These are phyloP conservation scores for Epicampocera succincta DNA, from an alignment of 2,888 invertebrate genomes.

Conservation along the genomic window DNA sequence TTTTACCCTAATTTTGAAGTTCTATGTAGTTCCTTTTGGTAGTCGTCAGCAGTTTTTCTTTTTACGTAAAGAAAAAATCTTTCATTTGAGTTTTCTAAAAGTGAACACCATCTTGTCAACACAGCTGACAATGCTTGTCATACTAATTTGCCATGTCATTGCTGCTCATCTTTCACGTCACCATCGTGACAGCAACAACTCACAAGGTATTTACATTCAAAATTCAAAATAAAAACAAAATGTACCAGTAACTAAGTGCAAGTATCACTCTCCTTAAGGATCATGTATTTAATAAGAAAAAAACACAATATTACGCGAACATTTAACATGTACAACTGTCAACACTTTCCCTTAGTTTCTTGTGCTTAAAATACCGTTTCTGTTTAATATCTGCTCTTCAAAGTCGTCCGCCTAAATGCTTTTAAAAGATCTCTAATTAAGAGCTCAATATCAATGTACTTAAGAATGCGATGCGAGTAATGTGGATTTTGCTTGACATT, in stretches of 20 bases:
- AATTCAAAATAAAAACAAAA: constrained; percentile 22
- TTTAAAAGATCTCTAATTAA: constrained; percentile 56
- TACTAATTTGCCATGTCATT: constrained; percentile 76
- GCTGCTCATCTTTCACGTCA: constrained; percentile 59
- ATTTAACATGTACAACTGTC: constrained; percentile 56
- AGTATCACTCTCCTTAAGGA: constrained; percentile 11
- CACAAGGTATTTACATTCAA: constrained; percentile 49
- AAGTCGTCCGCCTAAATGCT: constrained; percentile 50
- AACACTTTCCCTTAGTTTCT: constrained; percentile 51
- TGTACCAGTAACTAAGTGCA: constrained; percentile 36
- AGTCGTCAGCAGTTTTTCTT: neutral
- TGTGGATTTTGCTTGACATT: constrained; percentile 70
- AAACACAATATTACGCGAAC: constrained; percentile 14
- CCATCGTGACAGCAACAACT: constrained; percentile 59
- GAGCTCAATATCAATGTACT: constrained; percentile 68
- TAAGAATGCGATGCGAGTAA: constrained; percentile 5
- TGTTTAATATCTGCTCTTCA: constrained; percentile 40
- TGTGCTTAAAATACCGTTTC: constrained; percentile 16
- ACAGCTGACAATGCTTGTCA: constrained; percentile 80
- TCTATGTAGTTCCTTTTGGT: constrained; percentile 20
- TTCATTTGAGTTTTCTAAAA: constrained; percentile 59
- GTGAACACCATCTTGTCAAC: constrained; percentile 76
- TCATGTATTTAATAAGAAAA: constrained; percentile 20
- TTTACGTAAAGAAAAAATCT: constrained; percentile 34
- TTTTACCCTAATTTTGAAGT: neutral